Percentiles rank a stretch among this genome's conserved stretches.
phyloP scores from a whole-genome alignment of 2,888 invertebrate genomes.

The Hyalella azteca region DNA sequence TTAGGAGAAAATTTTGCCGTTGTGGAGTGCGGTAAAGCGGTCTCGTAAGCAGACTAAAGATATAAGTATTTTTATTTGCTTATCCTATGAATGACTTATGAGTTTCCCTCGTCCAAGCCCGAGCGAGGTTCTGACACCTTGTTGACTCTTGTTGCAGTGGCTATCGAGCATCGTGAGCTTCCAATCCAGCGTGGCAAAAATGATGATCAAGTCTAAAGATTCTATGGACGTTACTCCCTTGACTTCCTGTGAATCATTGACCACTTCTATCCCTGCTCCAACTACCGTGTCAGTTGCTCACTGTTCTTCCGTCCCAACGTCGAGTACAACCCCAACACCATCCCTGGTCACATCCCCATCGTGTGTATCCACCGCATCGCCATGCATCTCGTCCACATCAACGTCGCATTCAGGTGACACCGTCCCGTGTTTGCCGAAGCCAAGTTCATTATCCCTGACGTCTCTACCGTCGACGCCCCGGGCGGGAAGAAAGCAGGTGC shows the following conservation, averaged over 20 bases:
- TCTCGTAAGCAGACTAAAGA: no score
- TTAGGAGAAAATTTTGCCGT: no score
- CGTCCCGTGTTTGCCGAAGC: neutral
- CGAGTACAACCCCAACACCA: no score
- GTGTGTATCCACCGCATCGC: neutral
- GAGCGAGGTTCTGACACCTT: neutral
- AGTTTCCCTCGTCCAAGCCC: no score
- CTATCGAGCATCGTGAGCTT: constrained; percentile 49
- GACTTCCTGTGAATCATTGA: neutral
- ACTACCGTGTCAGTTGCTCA: no score
- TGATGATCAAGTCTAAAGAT: constrained; percentile 41
- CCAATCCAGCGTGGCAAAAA: constrained; percentile 54
- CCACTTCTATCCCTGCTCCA: no score
- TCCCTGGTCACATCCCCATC: neutral
- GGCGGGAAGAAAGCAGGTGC: constrained; percentile 30
- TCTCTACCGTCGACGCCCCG: constrained; percentile 17
- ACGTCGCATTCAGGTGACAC: no score
- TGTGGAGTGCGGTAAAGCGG: no score
- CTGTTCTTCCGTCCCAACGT: no score
- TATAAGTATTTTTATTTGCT: no score
- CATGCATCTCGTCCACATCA: neutral
- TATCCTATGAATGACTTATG: no score
- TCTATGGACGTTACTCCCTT: neutral
- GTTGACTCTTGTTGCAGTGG: constrained; percentile 42
- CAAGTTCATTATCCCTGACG: neutral